A percentile compares a stretch with the other conserved stretches of the same genome.
phyloP scores from a whole-genome alignment of 2,113 vertebrate genomes.

The Tringa solitaria region DNA sequence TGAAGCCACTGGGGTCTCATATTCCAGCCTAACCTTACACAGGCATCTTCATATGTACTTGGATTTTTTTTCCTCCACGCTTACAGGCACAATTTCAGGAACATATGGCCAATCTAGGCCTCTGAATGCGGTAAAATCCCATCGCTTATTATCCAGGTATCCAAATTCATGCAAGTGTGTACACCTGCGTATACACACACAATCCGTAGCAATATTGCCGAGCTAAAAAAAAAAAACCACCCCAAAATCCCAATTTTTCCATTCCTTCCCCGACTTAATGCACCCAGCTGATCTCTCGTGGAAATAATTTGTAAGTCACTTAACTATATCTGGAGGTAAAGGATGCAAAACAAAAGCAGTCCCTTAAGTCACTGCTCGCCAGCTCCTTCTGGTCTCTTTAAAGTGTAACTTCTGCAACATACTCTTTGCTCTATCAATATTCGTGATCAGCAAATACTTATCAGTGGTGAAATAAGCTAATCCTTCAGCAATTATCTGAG shows the following conservation, averaged over 20 bases:
- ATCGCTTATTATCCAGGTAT: not conserved
- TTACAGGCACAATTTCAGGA: not conserved
- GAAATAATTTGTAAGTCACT: not conserved
- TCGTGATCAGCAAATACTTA: not conserved
- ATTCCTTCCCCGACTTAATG: not conserved
- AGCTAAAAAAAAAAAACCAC: not conserved
- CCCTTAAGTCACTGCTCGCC: not conserved
- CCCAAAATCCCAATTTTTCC: not conserved
- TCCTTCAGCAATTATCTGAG: not conserved
- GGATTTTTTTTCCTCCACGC: not conserved
- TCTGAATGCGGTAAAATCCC: not conserved
- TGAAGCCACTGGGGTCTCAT: not conserved
- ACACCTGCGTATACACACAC: not conserved
- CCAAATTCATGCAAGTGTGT: constrained; percentile 20
- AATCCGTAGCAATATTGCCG: not conserved
- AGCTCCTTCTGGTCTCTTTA: not conserved
- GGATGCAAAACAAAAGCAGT: not conserved
- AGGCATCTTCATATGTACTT: not conserved
- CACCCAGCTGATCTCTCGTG: not conserved
- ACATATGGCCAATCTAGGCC: not conserved
- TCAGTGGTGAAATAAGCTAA: not conserved
- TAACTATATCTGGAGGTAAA: not conserved
- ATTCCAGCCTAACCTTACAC: not conserved
- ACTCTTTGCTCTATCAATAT: not conserved
- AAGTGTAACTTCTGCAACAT: not conserved